Evolutionary conservation across 2,113 vertebrate genomes (phyloP), one percentile per base, ranked within the genome.

Genomic region (Oreochromis tanganicae): DNA sequence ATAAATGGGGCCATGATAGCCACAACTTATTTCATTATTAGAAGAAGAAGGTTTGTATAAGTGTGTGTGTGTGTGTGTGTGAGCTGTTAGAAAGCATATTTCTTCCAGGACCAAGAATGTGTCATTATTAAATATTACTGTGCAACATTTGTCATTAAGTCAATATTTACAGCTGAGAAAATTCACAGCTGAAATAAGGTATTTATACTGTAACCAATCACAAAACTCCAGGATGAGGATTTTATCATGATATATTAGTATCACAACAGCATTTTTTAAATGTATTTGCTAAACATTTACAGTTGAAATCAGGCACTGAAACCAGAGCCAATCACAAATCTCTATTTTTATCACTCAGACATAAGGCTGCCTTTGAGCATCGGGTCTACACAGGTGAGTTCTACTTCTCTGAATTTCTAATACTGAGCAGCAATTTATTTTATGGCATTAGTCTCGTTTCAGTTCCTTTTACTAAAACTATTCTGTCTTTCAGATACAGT

Each of bases 71-170:
- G 5, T 17, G 2, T 34, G 9, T 34, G 3, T 19, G 14, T 17
- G 38, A 73, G 41, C 21, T 16, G 21, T 19, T 75, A 46, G 24
- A 50, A 50, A 78, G 1, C 43, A 50, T 0, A 12, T 50, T 78
- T 78, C 16, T 29, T 0, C 43, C 43, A 19, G 14, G 61, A 66
- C 61, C 61, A 38, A 38, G 0, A 68, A 38, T 68, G 34, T 38
- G 63, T 68, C 34, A 38, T 68, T 68, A 66, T 66, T 66, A 68
- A 38, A 68, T 38, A 38, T 68, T 68, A 68, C 34, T 21, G 34
- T 0, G 1, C 61, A 21, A 68, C 0, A 3, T 68, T 68, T 0
- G 34, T 68, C 61, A n/a, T 10, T 32, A 38, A 66, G 17, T 66
- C 34, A 38, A 3, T 38, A 66, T 38, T 13, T 38, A 38, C 12